Evolutionary conservation across 2,113 vertebrate genomes (phyloP).

Genomic region (Lepus timidus): DNA sequence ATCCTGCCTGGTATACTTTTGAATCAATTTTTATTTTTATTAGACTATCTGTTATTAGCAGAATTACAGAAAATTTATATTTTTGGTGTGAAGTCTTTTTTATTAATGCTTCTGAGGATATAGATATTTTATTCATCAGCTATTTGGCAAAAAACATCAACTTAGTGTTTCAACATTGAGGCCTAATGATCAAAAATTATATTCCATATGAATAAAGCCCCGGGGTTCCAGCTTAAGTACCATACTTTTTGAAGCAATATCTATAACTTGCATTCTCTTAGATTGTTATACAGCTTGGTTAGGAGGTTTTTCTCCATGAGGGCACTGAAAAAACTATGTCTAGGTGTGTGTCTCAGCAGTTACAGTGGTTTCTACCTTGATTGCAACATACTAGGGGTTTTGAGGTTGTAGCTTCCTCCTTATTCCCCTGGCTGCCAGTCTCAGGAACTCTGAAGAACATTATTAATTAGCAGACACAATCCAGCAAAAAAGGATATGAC

Average conservation of each 20-base stretch:
- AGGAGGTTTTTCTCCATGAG: slow-evolving; percentile 53
- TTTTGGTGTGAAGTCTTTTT: slow-evolving; percentile 83
- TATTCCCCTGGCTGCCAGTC: slow-evolving; percentile 42
- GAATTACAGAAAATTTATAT: slow-evolving; percentile 75
- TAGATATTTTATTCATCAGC: slow-evolving; percentile 73
- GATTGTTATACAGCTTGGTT: slow-evolving; percentile 62
- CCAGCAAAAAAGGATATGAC: not conserved
- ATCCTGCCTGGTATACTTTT: not conserved
- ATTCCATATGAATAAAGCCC: slow-evolving; percentile 49
- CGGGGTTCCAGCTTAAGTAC: not conserved
- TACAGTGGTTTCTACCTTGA: not conserved
- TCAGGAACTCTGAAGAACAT: slow-evolving; percentile 11
- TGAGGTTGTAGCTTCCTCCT: slow-evolving; percentile 72
- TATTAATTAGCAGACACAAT: not conserved
- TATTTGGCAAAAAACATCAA: slow-evolving; percentile 82
- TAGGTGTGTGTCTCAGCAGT: not conserved
- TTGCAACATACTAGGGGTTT: slow-evolving; percentile 71
- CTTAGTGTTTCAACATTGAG: slow-evolving; percentile 79
- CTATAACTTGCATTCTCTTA: slow-evolving; percentile 49
- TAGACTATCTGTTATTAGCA: slow-evolving; percentile 74
- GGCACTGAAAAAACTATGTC: slow-evolving; percentile 46
- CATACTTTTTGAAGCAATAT: slow-evolving; percentile 6
- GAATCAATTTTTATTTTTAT: slow-evolving; percentile 40
- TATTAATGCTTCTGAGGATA: slow-evolving; percentile 72
- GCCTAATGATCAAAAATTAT: slow-evolving; percentile 78